phyloP scores from a whole-genome alignment of 1,140 invertebrate species.

The Drosophila gunungcola region DNA sequence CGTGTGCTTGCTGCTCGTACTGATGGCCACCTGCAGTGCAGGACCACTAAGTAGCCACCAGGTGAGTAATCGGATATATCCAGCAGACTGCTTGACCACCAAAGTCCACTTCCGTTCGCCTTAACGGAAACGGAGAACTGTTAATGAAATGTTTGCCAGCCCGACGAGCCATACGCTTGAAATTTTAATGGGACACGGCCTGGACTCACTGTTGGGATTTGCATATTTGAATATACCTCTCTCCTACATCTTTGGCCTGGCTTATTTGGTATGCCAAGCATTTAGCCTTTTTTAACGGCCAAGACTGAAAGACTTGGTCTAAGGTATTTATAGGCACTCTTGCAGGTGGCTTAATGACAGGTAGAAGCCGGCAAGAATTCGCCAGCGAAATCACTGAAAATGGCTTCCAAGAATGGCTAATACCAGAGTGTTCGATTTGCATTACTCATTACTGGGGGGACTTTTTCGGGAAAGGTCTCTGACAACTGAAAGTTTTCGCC shows the following conservation, averaged over 20 bases:
- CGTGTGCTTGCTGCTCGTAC: constrained; percentile 49
- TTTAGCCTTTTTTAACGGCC: constrained; percentile 75
- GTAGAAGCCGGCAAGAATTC: constrained; percentile 44
- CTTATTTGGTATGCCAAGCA: constrained; percentile 76
- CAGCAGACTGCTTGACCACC: constrained; percentile 42
- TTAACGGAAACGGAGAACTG: constrained; percentile 72
- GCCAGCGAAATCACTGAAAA: constrained; percentile 17
- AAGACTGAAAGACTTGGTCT: constrained; percentile 35
- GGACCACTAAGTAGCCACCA: constrained; percentile 64
- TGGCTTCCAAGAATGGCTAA: constrained; percentile 16
- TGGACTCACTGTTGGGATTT: constrained; percentile 18
- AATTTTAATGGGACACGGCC: constrained; percentile 59
- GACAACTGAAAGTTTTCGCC: constrained; percentile 31
- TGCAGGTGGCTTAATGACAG: constrained; percentile 55
- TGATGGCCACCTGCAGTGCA: constrained; percentile 62
- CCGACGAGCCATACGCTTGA: constrained; percentile 35
- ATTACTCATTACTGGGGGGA: constrained; percentile 20
- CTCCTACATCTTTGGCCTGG: constrained; percentile 6
- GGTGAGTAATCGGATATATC: constrained; percentile 54
- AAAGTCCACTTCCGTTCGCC: constrained; percentile 65
- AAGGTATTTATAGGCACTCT: constrained; percentile 59
- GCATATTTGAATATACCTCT: constrained; percentile 58
- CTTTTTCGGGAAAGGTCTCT: constrained; percentile 16
- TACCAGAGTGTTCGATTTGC: not conserved
- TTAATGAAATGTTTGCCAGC: constrained; percentile 69